These are phyloP conservation scores for Podabrus alpinus DNA, from an alignment of 2,888 invertebrate genomes.

Conservation along the genomic window DNA sequence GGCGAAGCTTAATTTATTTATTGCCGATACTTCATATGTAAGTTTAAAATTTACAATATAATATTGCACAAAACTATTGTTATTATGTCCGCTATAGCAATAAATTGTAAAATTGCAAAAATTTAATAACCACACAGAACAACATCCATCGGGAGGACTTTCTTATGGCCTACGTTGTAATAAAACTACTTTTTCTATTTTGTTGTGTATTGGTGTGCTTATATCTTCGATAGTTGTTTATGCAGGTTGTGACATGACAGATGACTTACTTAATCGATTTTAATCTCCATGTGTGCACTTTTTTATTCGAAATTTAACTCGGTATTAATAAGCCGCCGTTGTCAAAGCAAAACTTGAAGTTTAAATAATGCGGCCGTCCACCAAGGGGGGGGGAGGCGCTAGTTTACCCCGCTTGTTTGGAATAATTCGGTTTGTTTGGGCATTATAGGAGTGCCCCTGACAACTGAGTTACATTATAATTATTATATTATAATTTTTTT, in stretches of 20 bases:
- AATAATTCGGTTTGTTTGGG: not conserved
- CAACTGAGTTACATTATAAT: conserved; percentile 28
- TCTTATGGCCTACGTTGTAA: not conserved
- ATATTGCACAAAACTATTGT: not conserved
- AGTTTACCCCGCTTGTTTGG: not conserved
- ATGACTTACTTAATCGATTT: conserved; percentile 35
- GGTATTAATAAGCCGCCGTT: conserved; percentile 15
- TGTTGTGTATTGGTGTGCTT: not conserved
- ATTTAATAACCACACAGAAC: not conserved
- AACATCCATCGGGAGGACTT: not conserved
- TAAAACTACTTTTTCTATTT: not conserved
- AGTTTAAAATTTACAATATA: not conserved
- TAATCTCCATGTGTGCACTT: conserved; percentile 29
- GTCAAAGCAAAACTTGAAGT: conserved; percentile 11
- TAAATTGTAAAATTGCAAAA: not conserved
- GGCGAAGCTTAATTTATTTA: not conserved
- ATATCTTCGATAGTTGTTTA: not conserved
- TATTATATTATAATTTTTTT: conserved; percentile 5
- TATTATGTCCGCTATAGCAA: not conserved
- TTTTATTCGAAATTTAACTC: conserved; percentile 16
- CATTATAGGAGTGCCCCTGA: conserved; percentile 13
- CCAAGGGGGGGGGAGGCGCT: not conserved
- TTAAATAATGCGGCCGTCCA: not conserved
- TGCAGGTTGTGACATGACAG: conserved; percentile 33
- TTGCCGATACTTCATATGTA: not conserved